A percentile compares a stretch with the other conserved stretches of the same genome.
These are phyloP conservation scores for Callithrix jacchus DNA, from an alignment of 2,113 vertebrate species.

Conservation along the genomic window DNA sequence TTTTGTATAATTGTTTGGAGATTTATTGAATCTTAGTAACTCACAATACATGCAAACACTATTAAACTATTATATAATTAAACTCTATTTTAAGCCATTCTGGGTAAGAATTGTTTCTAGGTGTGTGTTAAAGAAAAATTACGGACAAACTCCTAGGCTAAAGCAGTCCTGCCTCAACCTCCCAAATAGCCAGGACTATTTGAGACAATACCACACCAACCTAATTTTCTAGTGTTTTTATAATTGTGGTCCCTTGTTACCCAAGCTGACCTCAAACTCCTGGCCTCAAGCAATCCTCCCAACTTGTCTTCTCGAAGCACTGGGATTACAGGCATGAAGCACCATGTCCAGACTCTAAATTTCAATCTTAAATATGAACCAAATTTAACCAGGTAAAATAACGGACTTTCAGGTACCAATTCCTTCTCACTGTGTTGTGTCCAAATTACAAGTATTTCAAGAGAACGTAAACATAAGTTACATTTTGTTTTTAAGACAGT, in stretches of 20 bases:
- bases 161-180: too few species aligned
- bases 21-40: constrained; percentile 58
- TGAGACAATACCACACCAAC: too few species aligned
- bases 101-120: not conserved
- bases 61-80: not conserved
- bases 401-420: not conserved
- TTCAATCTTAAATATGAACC: not conserved
- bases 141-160: not conserved
- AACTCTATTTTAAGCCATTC: not conserved
- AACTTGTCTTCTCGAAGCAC: too few species aligned
- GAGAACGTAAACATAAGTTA: not conserved
- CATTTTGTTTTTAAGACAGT: not conserved
- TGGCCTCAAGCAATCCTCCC: too few species aligned
- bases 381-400: not conserved
- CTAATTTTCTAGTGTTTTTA: too few species aligned
- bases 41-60: not conserved
- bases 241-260: too few species aligned
- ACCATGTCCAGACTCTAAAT: not conserved
- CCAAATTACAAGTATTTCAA: not conserved
- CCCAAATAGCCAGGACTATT: too few species aligned
- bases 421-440: not conserved
- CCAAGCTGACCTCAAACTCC: too few species aligned
- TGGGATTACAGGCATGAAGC: too few species aligned
- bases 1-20: constrained; percentile 73
- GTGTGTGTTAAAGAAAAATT: not conserved